Evolutionary conservation across 2,113 vertebrate genomes (phyloP).

Genomic region (Podarcis cretensis): DNA sequence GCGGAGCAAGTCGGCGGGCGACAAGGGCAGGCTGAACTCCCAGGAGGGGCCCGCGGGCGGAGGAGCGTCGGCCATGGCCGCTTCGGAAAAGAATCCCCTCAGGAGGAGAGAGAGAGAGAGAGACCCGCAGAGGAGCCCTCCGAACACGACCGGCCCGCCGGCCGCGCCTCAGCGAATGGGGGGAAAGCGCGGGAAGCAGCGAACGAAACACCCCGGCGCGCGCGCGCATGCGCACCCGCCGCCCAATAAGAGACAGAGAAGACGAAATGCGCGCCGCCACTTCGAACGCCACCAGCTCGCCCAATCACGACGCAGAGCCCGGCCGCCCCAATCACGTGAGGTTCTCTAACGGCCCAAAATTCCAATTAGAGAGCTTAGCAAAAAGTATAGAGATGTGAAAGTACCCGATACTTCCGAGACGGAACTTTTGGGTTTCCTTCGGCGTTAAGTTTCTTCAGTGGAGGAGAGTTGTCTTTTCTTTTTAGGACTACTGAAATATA

Average conservation of each 20-base stretch:
- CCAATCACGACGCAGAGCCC: background rate
- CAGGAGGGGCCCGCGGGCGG: slow-evolving; percentile 6
- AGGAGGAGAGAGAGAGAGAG: too few relatives aligned
- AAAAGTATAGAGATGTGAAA: background rate
- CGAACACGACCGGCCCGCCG: background rate
- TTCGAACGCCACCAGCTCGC: background rate
- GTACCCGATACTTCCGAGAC: background rate
- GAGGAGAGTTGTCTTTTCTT: too few relatives aligned
- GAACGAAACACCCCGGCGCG: background rate
- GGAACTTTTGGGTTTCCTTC: background rate
- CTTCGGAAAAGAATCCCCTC: too few relatives aligned
- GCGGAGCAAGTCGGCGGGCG: slow-evolving; percentile 82
- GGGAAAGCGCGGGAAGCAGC: rapidly evolving
- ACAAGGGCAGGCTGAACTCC: slow-evolving; percentile 86
- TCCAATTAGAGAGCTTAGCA: too few relatives aligned
- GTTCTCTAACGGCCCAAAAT: background rate
- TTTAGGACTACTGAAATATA: too few relatives aligned
- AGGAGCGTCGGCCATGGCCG: background rate
- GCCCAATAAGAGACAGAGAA: background rate
- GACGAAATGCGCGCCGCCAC: background rate
- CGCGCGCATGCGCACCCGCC: background rate
- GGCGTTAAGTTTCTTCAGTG: background rate
- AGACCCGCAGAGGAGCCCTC: background rate
- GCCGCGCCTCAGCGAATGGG: background rate
- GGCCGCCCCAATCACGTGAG: background rate